Evolutionary conservation across 2,113 vertebrate species (phyloP).

Genomic region (Hemibates koningsi): DNA sequence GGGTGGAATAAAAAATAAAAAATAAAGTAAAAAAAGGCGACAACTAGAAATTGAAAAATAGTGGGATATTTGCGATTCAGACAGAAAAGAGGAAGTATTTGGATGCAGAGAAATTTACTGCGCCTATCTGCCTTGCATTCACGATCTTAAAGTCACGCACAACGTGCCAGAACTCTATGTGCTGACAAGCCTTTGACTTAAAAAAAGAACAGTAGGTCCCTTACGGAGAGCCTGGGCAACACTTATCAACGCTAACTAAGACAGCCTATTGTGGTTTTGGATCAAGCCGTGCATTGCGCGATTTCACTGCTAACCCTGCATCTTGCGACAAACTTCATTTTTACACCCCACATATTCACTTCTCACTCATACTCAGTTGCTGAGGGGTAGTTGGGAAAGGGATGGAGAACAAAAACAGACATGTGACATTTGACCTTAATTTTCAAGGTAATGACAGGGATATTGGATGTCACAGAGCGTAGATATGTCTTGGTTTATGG

Average conservation of each 20-base stretch:
- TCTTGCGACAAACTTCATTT: not conserved
- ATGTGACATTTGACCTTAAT: conserved; percentile 26
- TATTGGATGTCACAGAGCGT: not conserved
- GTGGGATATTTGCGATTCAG: conserved; percentile 35
- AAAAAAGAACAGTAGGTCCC: conserved; percentile 4
- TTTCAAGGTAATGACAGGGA: not conserved
- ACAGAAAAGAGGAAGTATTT: conserved; percentile 31
- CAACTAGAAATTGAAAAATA: conserved; percentile 49
- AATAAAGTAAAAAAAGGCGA: not conserved
- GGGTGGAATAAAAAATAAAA: not conserved
- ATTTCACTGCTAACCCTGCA: not conserved
- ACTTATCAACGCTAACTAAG: conserved; percentile 23
- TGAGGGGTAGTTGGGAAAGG: not conserved
- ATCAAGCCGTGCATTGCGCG: conserved; percentile 1
- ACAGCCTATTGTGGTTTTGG: conserved; percentile 5
- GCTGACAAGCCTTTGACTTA: conserved; percentile 19
- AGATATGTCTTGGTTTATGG: not conserved
- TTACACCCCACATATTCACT: not conserved
- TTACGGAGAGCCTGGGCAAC: conserved; percentile 5
- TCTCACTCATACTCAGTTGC: not conserved
- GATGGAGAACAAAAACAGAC: conserved; percentile 4
- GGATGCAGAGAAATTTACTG: conserved; percentile 27
- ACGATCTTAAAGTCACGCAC: not conserved
- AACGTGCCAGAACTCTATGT: conserved; percentile 16
- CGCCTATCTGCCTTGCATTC: conserved; percentile 23